Percentiles rank a stretch among this genome's conserved stretches.
Conservation (phyloP, 2,888 invertebrate species). For the Cybosia mesomella region DNA sequence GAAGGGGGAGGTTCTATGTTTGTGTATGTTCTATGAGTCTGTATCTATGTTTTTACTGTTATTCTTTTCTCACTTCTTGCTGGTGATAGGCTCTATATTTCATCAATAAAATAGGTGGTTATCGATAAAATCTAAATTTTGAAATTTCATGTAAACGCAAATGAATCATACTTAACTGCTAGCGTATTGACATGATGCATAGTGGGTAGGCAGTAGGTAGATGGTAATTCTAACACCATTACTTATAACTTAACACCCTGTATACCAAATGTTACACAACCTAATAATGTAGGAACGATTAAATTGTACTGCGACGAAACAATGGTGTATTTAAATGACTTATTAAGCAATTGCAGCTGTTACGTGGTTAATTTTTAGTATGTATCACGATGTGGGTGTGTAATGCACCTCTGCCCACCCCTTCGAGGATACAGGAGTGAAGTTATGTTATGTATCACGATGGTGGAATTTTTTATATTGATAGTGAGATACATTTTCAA, state of each 20-base stretch:
- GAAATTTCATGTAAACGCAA: neutral
- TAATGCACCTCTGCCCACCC: too few relatives aligned
- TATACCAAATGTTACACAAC: constrained; percentile 12
- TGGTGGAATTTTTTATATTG: neutral
- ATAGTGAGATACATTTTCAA: too few relatives aligned
- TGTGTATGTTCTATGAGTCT: too few relatives aligned
- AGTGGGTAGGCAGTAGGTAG: constrained; percentile 48
- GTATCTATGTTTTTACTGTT: too few relatives aligned
- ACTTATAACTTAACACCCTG: constrained; percentile 12
- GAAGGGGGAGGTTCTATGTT: too few relatives aligned
- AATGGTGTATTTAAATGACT: constrained; percentile 8
- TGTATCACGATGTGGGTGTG: neutral
- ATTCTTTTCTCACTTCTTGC: too few relatives aligned
- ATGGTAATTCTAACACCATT: constrained; percentile 46
- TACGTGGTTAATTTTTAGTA: neutral
- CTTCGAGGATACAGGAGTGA: too few relatives aligned
- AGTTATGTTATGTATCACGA: neutral
- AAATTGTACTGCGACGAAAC: constrained; percentile 10
- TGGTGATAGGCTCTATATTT: too few relatives aligned
- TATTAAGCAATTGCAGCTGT: neutral
- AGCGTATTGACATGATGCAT: constrained; percentile 5
- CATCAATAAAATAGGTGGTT: too few relatives aligned
- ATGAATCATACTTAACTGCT: constrained; percentile 10
- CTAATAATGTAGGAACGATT: constrained; percentile 10
- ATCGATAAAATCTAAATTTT: neutral